Base-by-base conservation (phyloP, 2,888 invertebrate genomes). In the Hirtodrosophila histrioides region DNA sequence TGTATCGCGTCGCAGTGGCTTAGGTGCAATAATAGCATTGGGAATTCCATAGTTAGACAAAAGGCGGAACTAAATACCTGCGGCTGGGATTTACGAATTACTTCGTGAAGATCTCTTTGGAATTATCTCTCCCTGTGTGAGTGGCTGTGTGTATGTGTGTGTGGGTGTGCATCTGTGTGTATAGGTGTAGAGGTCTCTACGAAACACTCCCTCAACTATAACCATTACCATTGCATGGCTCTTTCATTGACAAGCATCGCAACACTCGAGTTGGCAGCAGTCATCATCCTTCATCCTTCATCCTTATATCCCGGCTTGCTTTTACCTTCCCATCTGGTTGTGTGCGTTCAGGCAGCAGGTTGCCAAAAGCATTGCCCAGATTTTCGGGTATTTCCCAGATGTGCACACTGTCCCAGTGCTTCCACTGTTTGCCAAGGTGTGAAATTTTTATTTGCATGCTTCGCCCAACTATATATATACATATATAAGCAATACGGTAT, bases 1-100 rank as follows among this genome's bases (percentile, higher is more conserved):
- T 50, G 46, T 37, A 27, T 5, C 23, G 61, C 56, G 56, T 71
- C 48, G 60, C 72, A 55, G 58, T 64, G 86, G 84, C 86, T 84
- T 84, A 84, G 86, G 87, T 84, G 84, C 84, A 83, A 85, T 85
- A 83, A 85, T 87, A 86, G 88, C 76, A 86, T 87, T 87, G 88
- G 88, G 86, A 87, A 85, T 85, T 87, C 88, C 83, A 76, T 55
- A 66, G 82, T 53, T 66, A 70, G 55, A 86, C 83, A 87, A 85
- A 86, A 77, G 88, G 86, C 88, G 88, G 88, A 85, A 87, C 88
- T 85, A 85, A 85, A 85, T 85, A 85, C 84, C 84, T 85, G 84
- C 73, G 84, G 84, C 84, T 86, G 86, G 88, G 88, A 85, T 87
- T 87, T 85, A 87, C 71, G 86, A 86, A 83, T 82, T 82, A 82